Evolutionary conservation across 2,888 invertebrate species (phyloP).

Genomic region (Cerastis rubricosa): DNA sequence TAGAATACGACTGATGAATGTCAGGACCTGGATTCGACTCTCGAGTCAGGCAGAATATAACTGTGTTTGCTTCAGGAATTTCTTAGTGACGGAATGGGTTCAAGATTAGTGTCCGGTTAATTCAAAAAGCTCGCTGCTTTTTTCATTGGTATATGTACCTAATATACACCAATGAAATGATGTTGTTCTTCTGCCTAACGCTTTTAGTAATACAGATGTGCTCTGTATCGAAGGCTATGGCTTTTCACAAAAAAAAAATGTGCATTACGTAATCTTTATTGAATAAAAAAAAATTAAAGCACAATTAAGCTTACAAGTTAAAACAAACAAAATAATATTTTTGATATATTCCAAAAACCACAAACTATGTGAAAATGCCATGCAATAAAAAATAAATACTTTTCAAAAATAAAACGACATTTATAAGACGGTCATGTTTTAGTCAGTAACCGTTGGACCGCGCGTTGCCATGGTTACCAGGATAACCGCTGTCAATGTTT

Average conservation of each 20-base stretch:
- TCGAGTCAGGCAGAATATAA: not conserved
- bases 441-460: conserved; percentile 76
- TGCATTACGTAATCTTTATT: conserved; percentile 26
- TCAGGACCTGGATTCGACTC: not conserved
- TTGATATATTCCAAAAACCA: conserved; percentile 28
- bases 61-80: not conserved
- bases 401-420: conserved; percentile 49
- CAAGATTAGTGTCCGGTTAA: no score
- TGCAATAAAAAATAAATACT: conserved; percentile 44
- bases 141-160: no score
- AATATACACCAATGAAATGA: no score
- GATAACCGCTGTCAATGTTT: conserved; percentile 52
- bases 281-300: not conserved
- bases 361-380: not conserved
- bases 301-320: not conserved
- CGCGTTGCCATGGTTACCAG: conserved; percentile 44
- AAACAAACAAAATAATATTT: conserved; percentile 1
- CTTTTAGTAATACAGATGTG: no score
- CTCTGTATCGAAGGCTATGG: not conserved
- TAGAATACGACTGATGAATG: no score
- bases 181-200: no score
- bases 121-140: no score
- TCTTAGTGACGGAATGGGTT: not conserved
- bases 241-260: not conserved
- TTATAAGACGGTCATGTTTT: conserved; percentile 42